phyloP scores from a whole-genome alignment of 2,888 invertebrate species.

The Cerastis rubricosa region DNA sequence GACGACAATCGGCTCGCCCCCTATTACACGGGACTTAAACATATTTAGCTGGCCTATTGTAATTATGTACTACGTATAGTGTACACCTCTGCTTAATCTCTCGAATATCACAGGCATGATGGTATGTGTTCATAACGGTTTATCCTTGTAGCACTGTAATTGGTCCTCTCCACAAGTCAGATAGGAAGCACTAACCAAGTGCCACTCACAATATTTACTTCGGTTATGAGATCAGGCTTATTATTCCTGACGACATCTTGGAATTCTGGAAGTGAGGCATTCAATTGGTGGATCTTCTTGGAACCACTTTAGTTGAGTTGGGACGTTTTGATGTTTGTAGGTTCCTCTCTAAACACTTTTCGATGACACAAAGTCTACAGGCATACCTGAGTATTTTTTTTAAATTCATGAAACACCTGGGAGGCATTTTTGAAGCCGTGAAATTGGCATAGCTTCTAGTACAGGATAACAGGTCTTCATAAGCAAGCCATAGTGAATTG shows the following conservation, averaged over 20 bases:
- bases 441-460: background rate
- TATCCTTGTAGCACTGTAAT: background rate
- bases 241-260: constrained; percentile 2
- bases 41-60: too few relatives aligned
- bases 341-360: background rate
- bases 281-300: constrained; percentile 2
- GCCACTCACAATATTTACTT: background rate
- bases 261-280: background rate
- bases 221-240: constrained; percentile 9
- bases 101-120: background rate
- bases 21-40: too few relatives aligned
- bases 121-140: background rate
- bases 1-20: too few relatives aligned
- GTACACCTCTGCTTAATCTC: background rate
- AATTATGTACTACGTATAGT: background rate
- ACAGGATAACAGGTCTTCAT: background rate
- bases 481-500: background rate
- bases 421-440: background rate
- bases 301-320: background rate
- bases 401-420: background rate
- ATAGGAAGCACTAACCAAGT: background rate
- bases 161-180: background rate
- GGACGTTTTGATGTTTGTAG: background rate
- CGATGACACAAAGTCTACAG: background rate
- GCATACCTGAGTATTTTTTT: background rate